Evolutionary conservation across 2,797 vertebrate species (phyloP), one percentile per base, ranked within the genome.

Genomic region (Phyllotis vaccarum): DNA sequence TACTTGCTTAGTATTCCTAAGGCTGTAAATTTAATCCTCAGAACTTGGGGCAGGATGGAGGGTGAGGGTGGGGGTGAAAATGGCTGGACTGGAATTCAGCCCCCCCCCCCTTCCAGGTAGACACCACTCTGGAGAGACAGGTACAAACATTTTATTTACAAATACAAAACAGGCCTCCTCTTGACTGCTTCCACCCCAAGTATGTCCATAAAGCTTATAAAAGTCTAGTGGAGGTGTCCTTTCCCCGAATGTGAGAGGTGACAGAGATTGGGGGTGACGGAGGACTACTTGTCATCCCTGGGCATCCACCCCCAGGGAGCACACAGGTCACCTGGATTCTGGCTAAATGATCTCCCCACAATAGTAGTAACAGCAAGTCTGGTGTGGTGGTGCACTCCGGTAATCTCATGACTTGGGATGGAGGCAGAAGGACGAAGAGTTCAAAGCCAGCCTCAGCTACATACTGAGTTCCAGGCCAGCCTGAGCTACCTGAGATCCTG

Each of bases 111-210:
- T 62, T 85, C 62, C 86, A 70, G 56, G 58, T 21, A 85, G 31
- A 74, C 37, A 66, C 86, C 91, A 80, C 17, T 86, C 49, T 58
- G 94, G 37, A 76, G 6, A 97, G 74, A 80, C 49, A 94, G 80
- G 95, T 86, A 86, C 85, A 97, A 97, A 89, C 31, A 86, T 49
- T 98, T 97, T 97, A 97, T 96, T 98, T 95, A 95, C 97, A 97
- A 96, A 80, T 92, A 94, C 82, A 87, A 97, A 96, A 91, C 70
- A 76, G 56, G 24, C 46, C 11, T 68, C 75, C n/a, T 93, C 40
- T 40, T 68, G 79, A 81, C 14, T 58, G 70, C 13, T 79, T 49
- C 78, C 29, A 92, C 8, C 40, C 52, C 68, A 90, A n/a, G 94
- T 49, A 76, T 64, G 49, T 34, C 43, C 94, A 58, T 16, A 81